Conservation (phyloP, 2,797 vertebrate species). For the Enteromius anoplus region DNA sequence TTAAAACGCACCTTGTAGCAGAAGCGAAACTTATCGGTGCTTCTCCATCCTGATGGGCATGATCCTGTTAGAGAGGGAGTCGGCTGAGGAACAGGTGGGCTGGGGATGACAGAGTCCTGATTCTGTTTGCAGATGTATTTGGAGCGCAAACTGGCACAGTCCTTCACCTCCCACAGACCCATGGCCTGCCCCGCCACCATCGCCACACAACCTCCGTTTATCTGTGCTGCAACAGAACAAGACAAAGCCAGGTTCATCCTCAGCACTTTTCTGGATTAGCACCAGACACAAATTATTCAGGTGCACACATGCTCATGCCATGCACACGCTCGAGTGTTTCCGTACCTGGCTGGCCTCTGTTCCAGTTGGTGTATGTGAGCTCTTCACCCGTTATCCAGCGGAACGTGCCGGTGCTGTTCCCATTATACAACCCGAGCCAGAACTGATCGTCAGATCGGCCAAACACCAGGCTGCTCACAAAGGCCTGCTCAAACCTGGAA, state of each 20-base stretch:
- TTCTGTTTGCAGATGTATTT: constrained; percentile 95
- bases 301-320: not conserved
- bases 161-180: constrained; percentile 95
- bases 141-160: constrained; percentile 83
- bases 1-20: constrained; percentile 89
- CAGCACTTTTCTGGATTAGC: not conserved
- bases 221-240: constrained; percentile 68
- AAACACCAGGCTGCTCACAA: constrained; percentile 90
- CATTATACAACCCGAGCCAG: constrained; percentile 89
- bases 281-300: not conserved
- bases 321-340: not conserved
- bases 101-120: constrained; percentile 82
- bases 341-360: constrained; percentile 91
- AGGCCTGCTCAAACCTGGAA: constrained; percentile 95
- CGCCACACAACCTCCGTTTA: constrained; percentile 84
- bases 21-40: constrained; percentile 82
- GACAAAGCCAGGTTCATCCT: not conserved
- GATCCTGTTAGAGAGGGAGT: constrained; percentile 86
- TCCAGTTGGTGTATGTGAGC: constrained; percentile 94
- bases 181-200: constrained; percentile 87
- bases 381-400: constrained; percentile 89
- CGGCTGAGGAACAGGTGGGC: constrained; percentile 81
- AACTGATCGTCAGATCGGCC: constrained; percentile 85
- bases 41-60: constrained; percentile 89
- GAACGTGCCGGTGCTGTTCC: constrained; percentile 81